A percentile compares a stretch with the other conserved stretches of the same genome.
Evolutionary conservation across 2,888 invertebrate species (phyloP).

Genomic region (Prenolepis imparis): DNA sequence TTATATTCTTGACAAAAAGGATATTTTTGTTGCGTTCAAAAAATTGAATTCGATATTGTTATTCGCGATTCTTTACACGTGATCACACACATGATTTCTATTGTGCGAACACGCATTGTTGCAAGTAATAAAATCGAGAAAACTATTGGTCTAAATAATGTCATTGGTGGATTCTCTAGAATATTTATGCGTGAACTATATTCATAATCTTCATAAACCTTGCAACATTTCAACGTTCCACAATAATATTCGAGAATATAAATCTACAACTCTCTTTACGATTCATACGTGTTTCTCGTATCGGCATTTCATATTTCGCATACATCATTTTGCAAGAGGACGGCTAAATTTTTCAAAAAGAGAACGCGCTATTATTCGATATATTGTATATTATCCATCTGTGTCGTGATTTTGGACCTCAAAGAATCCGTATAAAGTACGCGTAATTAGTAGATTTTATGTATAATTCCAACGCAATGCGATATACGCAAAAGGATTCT

Average conservation of each 20-base stretch:
- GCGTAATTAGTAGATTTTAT: not conserved
- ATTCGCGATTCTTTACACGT: not conserved
- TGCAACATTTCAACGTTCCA: not conserved
- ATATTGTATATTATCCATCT: not conserved
- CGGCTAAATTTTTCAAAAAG: not conserved
- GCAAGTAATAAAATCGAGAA: not conserved
- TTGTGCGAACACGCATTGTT: not conserved
- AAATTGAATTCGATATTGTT: not conserved
- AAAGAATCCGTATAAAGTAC: not conserved
- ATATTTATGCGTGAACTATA: too few species aligned
- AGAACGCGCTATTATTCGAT: not conserved
- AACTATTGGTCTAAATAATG: not conserved
- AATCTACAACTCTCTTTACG: not conserved
- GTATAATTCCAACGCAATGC: not conserved
- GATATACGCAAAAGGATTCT: not conserved
- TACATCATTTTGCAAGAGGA: not conserved
- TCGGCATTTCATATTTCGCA: not conserved
- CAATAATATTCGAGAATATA: not conserved
- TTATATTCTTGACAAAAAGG: not conserved
- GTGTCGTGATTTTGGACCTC: not conserved
- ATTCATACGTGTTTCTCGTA: too few species aligned
- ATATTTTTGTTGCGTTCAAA: not conserved
- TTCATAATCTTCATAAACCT: not conserved
- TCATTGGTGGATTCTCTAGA: too few species aligned
- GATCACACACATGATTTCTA: not conserved